These are phyloP conservation scores for Microchirus variegatus DNA, from an alignment of 2,797 vertebrate genomes.

Conservation along the genomic window DNA sequence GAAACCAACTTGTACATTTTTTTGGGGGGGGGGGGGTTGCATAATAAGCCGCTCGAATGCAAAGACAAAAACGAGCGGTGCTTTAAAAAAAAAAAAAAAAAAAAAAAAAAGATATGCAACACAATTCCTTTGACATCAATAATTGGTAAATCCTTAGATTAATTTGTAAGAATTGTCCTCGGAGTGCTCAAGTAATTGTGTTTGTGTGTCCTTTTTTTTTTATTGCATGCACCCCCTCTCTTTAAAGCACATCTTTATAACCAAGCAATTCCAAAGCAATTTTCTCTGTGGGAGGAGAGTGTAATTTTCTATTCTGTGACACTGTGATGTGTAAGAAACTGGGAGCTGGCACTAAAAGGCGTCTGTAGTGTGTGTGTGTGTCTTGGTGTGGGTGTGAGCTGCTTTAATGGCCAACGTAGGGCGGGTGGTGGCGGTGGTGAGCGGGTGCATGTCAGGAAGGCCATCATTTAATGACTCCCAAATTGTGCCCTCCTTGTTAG, in stretches of 20 bases:
- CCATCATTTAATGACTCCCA: conserved; percentile 86
- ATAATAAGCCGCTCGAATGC: conserved; percentile 39
- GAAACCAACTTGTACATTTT: not conserved
- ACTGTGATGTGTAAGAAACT: conserved; percentile 88
- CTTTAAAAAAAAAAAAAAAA: no score
- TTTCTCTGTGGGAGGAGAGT: conserved; percentile 89
- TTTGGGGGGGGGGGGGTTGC: no score
- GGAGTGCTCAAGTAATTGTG: conserved; percentile 84
- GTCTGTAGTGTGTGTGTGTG: conserved; percentile 50
- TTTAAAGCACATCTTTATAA: conserved; percentile 88
- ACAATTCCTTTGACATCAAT: conserved; percentile 78
- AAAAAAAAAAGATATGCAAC: conserved; percentile 57
- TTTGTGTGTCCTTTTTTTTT: conserved; percentile 77
- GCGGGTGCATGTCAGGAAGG: conserved; percentile 82
- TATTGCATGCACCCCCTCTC: conserved; percentile 76
- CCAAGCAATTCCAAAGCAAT: conserved; percentile 89
- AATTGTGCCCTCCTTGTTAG: conserved; percentile 86
- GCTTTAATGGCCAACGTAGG: conserved; percentile 82
- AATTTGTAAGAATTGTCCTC: conserved; percentile 80
- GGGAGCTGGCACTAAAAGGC: conserved; percentile 82
- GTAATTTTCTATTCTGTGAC: conserved; percentile 90
- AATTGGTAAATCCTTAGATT: conserved; percentile 82
- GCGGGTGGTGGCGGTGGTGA: conserved; percentile 70
- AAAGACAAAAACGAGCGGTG: conserved; percentile 37
- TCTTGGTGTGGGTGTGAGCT: conserved; percentile 80